Base-by-base conservation (phyloP, 2,797 vertebrate genomes). In the Hipposideros larvatus region DNA sequence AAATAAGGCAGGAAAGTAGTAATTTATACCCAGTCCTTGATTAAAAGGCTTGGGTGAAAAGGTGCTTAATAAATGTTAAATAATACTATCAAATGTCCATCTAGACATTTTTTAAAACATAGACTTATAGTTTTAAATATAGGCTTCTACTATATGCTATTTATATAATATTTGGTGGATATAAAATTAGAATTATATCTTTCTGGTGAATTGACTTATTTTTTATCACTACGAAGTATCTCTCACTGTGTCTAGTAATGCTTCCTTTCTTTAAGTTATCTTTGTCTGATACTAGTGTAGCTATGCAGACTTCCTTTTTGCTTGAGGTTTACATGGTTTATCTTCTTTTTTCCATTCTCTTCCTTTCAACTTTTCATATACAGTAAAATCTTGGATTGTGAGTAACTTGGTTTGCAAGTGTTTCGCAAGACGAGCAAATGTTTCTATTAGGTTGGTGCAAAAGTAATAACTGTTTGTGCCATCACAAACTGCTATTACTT, bases 31-130 rank as follows among this genome's bases (percentile, higher is more conserved):
- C 9, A 61, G 26, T 51, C 16, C 24, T 87, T 77, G 70, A 82
- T 41, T 28, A 80, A 77, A 88, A 59, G 59, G 13, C 70, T 87
- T 65, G 34, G 53, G 43, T 68, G 41, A 59, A 75, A 51, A 87
- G 34, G 41, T 79, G 19, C 48, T 75, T 74, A 91, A 73, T 73
- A 91, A 91, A 59, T 74, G 65, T 43, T 73, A 87, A 87, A 55
- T 91, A 80, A 48, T 48, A 48, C 22, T 86, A 79, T 7, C 43
- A 87, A 71, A 93, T 61, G 26, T 51, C 61, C 51, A 86, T 70
- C 43, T 68, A 31, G 65, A 53, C 21, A n/a, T 43, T 53, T 87
- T 41, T 21, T 61, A 68, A 93, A 53, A 19, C 34, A 83, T n/a
- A 77, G 26, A 87, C 24, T 43, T 80, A 75, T 5, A 75, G 43